phyloP scores from a whole-genome alignment of 2,888 invertebrate species.

The Agrypnus murinus region DNA sequence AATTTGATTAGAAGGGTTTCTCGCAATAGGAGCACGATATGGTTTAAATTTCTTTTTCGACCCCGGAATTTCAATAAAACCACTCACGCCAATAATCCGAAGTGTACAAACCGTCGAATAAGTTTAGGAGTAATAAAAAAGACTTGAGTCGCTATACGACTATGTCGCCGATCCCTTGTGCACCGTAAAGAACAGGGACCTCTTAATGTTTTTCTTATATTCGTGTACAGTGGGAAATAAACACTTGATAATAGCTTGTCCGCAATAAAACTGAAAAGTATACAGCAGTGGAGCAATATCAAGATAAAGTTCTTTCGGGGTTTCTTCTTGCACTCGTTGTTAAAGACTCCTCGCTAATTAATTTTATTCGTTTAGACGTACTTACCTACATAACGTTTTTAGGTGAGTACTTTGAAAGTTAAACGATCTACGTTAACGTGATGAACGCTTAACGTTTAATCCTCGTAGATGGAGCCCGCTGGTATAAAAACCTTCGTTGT shows the following conservation, averaged over 20 bases:
- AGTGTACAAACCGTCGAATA: conserved; percentile 19
- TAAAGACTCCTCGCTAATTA: too few species aligned
- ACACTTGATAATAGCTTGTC: conserved; percentile 34
- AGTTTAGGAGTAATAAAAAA: conserved; percentile 27
- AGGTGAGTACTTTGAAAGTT: too few species aligned
- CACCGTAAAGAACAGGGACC: conserved; percentile 26
- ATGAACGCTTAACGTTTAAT: too few species aligned
- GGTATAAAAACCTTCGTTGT: too few species aligned
- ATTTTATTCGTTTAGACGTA: too few species aligned
- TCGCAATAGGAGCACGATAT: neutral
- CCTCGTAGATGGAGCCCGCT: too few species aligned
- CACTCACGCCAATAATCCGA: conserved; percentile 9
- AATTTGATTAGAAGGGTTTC: conserved; percentile 1
- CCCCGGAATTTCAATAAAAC: conserved; percentile 22
- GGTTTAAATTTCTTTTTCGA: conserved; percentile 3
- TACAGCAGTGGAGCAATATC: too few species aligned
- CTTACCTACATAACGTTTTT: too few species aligned
- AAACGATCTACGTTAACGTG: too few species aligned
- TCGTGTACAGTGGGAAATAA: conserved; percentile 33
- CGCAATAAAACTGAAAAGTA: conserved; percentile 32
- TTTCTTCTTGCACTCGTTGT: too few species aligned
- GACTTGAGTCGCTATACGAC: conserved; percentile 19
- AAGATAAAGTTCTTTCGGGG: too few species aligned
- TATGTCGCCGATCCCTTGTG: conserved; percentile 27
- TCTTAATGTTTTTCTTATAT: conserved; percentile 30